phyloP scores from a whole-genome alignment of 2,888 invertebrate species.

The Megamerina dolium region DNA sequence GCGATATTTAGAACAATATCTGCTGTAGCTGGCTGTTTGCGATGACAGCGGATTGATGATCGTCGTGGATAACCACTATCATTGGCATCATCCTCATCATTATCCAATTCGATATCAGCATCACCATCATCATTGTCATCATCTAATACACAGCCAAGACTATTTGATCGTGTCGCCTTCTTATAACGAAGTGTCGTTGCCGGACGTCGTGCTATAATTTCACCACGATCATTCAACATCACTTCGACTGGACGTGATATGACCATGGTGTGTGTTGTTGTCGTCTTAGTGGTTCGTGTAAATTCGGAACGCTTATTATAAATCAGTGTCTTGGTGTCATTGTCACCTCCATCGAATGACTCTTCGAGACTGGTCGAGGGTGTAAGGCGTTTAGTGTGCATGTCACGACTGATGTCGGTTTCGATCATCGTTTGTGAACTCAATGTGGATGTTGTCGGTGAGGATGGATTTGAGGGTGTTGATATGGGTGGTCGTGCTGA shows the following conservation, averaged over 20 bases:
- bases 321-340: slow-evolving; percentile 11
- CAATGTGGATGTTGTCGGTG: slow-evolving; percentile 22
- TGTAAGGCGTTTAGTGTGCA: slow-evolving; percentile 29
- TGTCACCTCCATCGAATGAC: slow-evolving; percentile 10
- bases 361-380: slow-evolving; percentile 12
- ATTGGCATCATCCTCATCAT: slow-evolving; percentile 10
- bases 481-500: slow-evolving; percentile 2
- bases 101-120: not conserved
- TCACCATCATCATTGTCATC: slow-evolving; percentile 15
- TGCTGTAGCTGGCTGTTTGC: slow-evolving; percentile 12
- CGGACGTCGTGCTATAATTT: slow-evolving; percentile 32
- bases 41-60: no score
- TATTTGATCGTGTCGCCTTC: slow-evolving; percentile 39
- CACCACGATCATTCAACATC: slow-evolving; percentile 39
- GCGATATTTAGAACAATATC: slow-evolving; percentile 17
- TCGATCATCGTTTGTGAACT: slow-evolving; percentile 29
- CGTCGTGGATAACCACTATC: no score
- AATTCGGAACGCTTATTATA: slow-evolving; percentile 35
- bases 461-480: slow-evolving; percentile 12
- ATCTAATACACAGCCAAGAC: slow-evolving; percentile 43
- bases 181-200: slow-evolving; percentile 8
- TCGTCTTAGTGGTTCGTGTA: slow-evolving; percentile 38
- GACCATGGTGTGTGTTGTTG: slow-evolving; percentile 38
- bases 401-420: slow-evolving; percentile 34
- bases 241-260: slow-evolving; percentile 37